Conservation (phyloP, 1,140 invertebrate genomes). For the Drosophila guanche region DNA sequence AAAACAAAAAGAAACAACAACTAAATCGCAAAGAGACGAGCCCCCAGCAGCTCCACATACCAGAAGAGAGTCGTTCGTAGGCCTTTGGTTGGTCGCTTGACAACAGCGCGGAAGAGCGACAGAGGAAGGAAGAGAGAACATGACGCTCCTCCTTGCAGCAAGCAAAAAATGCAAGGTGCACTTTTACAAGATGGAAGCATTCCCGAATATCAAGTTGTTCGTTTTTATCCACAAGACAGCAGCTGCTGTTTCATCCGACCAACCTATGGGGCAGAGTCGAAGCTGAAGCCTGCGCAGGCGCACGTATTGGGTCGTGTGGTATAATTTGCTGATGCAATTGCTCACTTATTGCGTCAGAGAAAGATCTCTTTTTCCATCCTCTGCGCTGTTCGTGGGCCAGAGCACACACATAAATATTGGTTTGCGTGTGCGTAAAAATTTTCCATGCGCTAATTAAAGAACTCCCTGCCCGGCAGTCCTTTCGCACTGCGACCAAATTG, state of each 20-base stretch:
- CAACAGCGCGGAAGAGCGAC: not conserved
- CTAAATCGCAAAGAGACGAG: constrained; percentile 54
- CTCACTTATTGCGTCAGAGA: constrained; percentile 60
- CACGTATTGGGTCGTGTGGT: constrained; percentile 30
- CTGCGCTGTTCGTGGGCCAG: no score
- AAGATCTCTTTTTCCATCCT: no score
- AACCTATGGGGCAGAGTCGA: constrained; percentile 7
- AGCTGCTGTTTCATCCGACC: constrained; percentile 13
- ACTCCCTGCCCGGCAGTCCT: constrained; percentile 9
- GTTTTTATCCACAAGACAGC: no score
- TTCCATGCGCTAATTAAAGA: constrained; percentile 51
- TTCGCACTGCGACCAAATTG: constrained; percentile 30
- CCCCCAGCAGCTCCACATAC: constrained; percentile 56
- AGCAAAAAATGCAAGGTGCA: no score
- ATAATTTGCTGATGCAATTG: constrained; percentile 70
- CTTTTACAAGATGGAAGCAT: not conserved
- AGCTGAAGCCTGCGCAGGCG: constrained; percentile 46
- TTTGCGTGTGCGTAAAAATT: constrained; percentile 18
- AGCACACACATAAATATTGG: no score
- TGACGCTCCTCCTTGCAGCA: no score
- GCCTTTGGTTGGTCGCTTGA: no score
- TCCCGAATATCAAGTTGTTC: not conserved
- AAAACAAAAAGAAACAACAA: constrained; percentile 24
- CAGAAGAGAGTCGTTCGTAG: constrained; percentile 2
- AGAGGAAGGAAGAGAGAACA: not conserved